These are phyloP conservation scores for Nasonia giraulti DNA, from an alignment of 1,140 invertebrate species.

Conservation along the genomic window DNA sequence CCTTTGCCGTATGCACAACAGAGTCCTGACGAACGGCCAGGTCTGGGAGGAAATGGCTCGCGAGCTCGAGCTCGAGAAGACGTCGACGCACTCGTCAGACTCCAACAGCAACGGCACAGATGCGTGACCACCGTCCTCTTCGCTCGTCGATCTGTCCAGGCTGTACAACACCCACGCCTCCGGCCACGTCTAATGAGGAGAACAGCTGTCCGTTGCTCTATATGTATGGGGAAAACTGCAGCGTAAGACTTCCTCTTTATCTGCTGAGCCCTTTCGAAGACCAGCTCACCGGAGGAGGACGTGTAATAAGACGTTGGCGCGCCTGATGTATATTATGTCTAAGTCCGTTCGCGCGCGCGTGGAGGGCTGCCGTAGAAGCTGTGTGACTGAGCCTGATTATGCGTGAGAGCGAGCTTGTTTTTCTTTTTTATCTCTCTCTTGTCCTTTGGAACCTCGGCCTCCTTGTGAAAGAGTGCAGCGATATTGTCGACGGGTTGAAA, in stretches of 20 bases:
- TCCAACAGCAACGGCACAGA: conserved; percentile 53
- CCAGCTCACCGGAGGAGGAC: not conserved
- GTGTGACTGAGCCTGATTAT: not conserved
- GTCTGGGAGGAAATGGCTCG: conserved; percentile 69
- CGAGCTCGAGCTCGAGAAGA: conserved; percentile 60
- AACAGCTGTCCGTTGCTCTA: not conserved
- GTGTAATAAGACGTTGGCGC: not conserved
- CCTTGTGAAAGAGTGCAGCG: not conserved
- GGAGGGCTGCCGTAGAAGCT: not conserved
- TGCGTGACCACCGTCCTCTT: conserved; percentile 60
- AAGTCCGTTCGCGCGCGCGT: too few relatives aligned
- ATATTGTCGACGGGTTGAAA: not conserved
- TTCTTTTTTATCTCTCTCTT: not conserved
- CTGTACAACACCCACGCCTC: conserved; percentile 7
- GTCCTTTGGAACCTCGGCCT: not conserved
- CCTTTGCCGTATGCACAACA: conserved; percentile 52
- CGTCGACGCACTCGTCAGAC: conserved; percentile 52
- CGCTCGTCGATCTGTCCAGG: conserved; percentile 7
- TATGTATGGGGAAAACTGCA: too few relatives aligned
- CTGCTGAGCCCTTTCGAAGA: not conserved
- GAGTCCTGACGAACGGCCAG: conserved; percentile 68
- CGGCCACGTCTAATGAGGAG: conserved; percentile 12
- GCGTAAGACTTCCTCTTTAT: too few relatives aligned
- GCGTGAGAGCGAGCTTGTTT: not conserved
- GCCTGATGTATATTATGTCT: not conserved